Evolutionary conservation across 37 sponge, comb jelly and placozoan genomes (phyloP), one percentile per base, ranked within the genome.

Genomic region (Hormiphora californensis): DNA sequence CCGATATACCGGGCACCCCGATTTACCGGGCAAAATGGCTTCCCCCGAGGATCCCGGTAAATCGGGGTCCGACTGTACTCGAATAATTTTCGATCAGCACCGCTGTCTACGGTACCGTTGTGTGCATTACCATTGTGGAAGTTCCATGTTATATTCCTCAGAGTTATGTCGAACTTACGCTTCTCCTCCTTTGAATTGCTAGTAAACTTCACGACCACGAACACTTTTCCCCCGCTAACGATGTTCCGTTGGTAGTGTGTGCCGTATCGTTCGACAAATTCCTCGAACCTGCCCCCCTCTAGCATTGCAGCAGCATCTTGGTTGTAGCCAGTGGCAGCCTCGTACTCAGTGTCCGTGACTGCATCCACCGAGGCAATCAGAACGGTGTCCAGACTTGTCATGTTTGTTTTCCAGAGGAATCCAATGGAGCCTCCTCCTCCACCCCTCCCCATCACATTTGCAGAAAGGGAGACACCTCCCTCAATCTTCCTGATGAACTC

Each of bases 201-300:
- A 30, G 61, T 28, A 30, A 57, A 57, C 61, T 57, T 57, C 61
- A 57, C 27, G 7, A 57, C 61, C 3, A 57, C 30, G 17, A 57
- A 23, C 61, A 57, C 27, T 30, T 57, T 57, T 30, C 61, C 61
- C 27, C 61, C 61, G 5, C n/a, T 5, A 30, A 57, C 27, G 4
- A 57, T 15, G 30, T 57, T 57, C 61, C 61, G n/a, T 23, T 28
- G 61, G 61, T 57, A 57, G 61, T 57, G 61, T 5, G 61, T 57
- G 27, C 61, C 61, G 61, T 57, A 57, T 15, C 30, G n/a, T 30
- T 57, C 61, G 5, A 57, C 61, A 30, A 57, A 57, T 30, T 12
- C 27, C 4, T 57, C 61, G 27, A 19, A 57, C 61, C 27, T 30
- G 30, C 27, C n/a, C 30, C 23, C 27, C 4, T 57, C 61, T 12